These are phyloP conservation scores for Vesta saturnalis DNA, from an alignment of 2,888 invertebrate species.

Conservation along the genomic window DNA sequence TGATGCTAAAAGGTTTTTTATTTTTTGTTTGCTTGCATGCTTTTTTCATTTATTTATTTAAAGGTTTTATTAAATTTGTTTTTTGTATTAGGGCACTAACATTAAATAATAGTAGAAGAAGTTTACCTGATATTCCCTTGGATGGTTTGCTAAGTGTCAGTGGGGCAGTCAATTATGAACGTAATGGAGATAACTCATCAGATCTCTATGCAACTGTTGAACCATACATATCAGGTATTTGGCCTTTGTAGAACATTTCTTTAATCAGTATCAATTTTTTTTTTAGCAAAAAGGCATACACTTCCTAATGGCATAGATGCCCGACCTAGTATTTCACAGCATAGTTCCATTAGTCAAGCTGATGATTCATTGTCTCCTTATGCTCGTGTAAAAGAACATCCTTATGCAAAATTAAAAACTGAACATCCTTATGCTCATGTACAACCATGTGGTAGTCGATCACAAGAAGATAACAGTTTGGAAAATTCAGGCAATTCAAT, in stretches of 20 bases:
- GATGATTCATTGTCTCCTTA: conserved; percentile 68
- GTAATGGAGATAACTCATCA: conserved; percentile 77
- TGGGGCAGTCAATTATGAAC: conserved; percentile 55
- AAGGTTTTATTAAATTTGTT: background rate
- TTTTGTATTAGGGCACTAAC: conserved; percentile 57
- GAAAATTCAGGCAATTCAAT: conserved; percentile 38
- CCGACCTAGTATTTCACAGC: conserved; percentile 68
- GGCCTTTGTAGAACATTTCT: background rate
- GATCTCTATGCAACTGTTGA: conserved; percentile 86
- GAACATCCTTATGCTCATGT: conserved; percentile 81
- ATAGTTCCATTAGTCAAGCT: conserved; percentile 68
- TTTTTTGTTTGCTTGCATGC: conserved; percentile 42
- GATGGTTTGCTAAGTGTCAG: conserved; percentile 61
- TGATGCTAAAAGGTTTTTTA: conserved; percentile 60
- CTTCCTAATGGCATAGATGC: conserved; percentile 57
- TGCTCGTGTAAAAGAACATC: conserved; percentile 67
- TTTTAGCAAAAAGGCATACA: conserved; percentile 54
- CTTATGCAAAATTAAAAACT: conserved; percentile 68
- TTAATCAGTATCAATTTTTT: background rate
- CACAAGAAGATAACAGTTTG: conserved; percentile 45
- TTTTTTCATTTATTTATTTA: background rate
- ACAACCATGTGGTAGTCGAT: conserved; percentile 62
- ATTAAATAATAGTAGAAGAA: conserved; percentile 73
- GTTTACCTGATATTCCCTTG: conserved; percentile 85
- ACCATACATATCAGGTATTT: conserved; percentile 52